Evolutionary conservation across 2,113 vertebrate genomes (phyloP).

Genomic region (Brienomyrus longianalis): DNA sequence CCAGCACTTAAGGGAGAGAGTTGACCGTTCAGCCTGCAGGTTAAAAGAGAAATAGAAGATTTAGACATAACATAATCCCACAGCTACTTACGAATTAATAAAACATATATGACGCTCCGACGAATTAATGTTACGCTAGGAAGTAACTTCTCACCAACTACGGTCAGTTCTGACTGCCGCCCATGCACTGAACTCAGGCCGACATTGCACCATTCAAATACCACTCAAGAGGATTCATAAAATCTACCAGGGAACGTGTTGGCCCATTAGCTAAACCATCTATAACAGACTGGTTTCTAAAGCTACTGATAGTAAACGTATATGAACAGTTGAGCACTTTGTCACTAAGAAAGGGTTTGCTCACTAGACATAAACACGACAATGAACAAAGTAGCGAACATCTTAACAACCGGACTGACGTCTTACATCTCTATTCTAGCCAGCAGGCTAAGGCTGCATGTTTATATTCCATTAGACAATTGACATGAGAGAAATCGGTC

Average conservation of each 20-base stretch:
- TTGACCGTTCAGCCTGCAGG: slow-evolving; percentile 6
- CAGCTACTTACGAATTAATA: not conserved
- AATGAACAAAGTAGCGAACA: not conserved
- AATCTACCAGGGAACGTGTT: not conserved
- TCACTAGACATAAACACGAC: not conserved
- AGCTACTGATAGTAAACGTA: not conserved
- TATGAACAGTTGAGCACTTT: not conserved
- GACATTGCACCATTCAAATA: not conserved
- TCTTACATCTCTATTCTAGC: not conserved
- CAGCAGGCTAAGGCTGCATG: not conserved
- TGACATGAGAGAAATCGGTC: not conserved
- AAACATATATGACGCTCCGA: not conserved
- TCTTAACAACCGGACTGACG: not conserved
- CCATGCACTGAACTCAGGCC: not conserved
- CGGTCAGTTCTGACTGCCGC: not conserved
- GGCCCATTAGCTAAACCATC: not conserved
- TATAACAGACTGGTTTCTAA: not conserved
- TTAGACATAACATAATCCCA: not conserved
- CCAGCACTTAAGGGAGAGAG: not conserved
- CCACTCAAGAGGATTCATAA: not conserved
- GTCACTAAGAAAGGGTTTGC: not conserved
- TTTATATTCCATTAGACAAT: not conserved
- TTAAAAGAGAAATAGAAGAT: not conserved
- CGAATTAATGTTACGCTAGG: not conserved
- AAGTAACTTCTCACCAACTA: not conserved